phyloP scores from a whole-genome alignment of 2,113 vertebrate species.

The Pampusana beccarii region DNA sequence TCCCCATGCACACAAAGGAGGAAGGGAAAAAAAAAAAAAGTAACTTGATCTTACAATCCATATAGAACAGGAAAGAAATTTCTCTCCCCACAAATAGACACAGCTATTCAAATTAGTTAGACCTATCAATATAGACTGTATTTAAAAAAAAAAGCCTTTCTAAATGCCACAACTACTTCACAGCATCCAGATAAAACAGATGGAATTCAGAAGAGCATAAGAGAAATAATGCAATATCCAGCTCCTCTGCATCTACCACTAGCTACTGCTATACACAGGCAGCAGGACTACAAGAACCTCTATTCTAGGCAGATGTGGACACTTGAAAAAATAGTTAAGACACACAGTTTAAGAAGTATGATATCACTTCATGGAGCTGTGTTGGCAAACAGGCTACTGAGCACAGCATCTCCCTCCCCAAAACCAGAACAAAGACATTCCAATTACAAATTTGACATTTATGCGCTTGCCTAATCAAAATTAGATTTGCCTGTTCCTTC shows the following conservation, averaged over 20 bases:
- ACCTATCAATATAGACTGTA: background rate
- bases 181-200: background rate
- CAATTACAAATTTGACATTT: background rate
- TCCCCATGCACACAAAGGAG: background rate
- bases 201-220: background rate
- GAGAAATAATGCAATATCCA: background rate
- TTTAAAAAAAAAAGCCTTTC: background rate
- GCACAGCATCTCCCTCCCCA: background rate
- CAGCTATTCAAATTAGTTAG: background rate
- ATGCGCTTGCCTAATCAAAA: background rate
- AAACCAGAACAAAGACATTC: background rate
- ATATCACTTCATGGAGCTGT: background rate
- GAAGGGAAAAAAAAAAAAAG: background rate
- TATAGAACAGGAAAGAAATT: background rate
- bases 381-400: background rate
- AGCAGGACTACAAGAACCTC: background rate
- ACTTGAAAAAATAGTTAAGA: background rate
- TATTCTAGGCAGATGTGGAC: background rate
- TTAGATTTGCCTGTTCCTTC: background rate
- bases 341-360: background rate
- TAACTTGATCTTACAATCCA: background rate
- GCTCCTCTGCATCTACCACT: background rate
- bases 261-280: background rate
- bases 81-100: background rate
- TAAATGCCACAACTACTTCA: background rate